Percentiles rank a stretch among this genome's conserved stretches.
These are phyloP conservation scores for Columba livia DNA, from an alignment of 2,113 vertebrate genomes.

Conservation along the genomic window DNA sequence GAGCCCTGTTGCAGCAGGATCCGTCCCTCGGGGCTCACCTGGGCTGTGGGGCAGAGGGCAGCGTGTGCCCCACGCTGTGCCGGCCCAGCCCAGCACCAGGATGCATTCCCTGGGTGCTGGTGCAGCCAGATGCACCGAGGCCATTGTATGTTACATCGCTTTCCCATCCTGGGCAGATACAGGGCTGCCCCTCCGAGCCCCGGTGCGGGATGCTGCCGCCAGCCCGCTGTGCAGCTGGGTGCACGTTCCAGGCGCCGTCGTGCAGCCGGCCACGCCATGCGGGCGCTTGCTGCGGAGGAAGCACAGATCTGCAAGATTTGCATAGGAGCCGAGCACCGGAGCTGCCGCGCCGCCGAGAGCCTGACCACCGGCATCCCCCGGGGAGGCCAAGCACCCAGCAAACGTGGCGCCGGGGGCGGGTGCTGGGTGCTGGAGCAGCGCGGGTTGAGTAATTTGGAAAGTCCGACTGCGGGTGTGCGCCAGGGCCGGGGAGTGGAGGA, in stretches of 20 bases:
- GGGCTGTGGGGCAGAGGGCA: not conserved
- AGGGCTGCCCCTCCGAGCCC: not conserved
- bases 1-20: not conserved
- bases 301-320: not conserved
- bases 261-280: not conserved
- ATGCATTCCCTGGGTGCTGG: not conserved
- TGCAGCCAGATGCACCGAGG: fast-evolving
- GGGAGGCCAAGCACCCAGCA: not conserved
- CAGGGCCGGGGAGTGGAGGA: not conserved
- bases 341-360: not conserved
- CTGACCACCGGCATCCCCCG: not conserved
- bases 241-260: not conserved
- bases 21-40: not conserved
- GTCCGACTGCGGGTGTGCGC: fast-evolving
- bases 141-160: not conserved
- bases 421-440: not conserved
- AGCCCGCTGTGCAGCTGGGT: not conserved
- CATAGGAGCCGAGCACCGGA: not conserved
- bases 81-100: not conserved
- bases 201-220: not conserved
- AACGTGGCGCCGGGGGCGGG: not conserved
- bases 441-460: not conserved
- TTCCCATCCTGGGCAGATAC: fast-evolving
- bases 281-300: not conserved
- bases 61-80: not conserved